Evolutionary conservation across 92 coral and sea anemone species (phyloP).

Genomic region (Pocillopora meandrina): DNA sequence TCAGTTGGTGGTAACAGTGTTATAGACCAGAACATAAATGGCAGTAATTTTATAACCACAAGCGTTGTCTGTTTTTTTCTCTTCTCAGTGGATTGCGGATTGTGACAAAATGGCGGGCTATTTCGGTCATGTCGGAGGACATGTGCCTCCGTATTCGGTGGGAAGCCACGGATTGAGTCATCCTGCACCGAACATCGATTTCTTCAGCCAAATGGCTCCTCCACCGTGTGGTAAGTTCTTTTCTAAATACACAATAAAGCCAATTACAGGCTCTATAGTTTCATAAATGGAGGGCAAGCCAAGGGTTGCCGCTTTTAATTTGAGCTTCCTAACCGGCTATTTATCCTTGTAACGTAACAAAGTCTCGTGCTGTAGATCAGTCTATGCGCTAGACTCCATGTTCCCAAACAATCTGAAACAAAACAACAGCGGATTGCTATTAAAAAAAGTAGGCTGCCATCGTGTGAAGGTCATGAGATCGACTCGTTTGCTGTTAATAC

Average conservation of each 20-base stretch:
- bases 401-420: neutral
- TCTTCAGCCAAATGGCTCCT: constrained; percentile 84
- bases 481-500: neutral
- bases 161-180: constrained; percentile 67
- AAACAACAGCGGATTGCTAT: neutral
- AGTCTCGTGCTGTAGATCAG: neutral
- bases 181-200: constrained; percentile 87
- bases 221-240: constrained; percentile 84
- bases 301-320: neutral
- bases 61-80: constrained; percentile 37
- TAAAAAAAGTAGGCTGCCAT: neutral
- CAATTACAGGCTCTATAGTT: constrained; percentile 5
- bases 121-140: constrained; percentile 75
- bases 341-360: neutral
- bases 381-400: neutral
- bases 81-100: constrained; percentile 33
- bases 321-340: neutral
- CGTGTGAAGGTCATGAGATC: constrained; percentile 34
- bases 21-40: constrained; percentile 43
- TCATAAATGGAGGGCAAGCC: neutral
- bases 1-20: constrained; percentile 47
- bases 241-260: constrained; percentile 2
- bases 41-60: constrained; percentile 42
- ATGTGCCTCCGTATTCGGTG: constrained; percentile 75
- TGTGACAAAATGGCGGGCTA: constrained; percentile 85